phyloP scores from a whole-genome alignment of 2,113 vertebrate species.

The Tychaedon coryphoeus region DNA sequence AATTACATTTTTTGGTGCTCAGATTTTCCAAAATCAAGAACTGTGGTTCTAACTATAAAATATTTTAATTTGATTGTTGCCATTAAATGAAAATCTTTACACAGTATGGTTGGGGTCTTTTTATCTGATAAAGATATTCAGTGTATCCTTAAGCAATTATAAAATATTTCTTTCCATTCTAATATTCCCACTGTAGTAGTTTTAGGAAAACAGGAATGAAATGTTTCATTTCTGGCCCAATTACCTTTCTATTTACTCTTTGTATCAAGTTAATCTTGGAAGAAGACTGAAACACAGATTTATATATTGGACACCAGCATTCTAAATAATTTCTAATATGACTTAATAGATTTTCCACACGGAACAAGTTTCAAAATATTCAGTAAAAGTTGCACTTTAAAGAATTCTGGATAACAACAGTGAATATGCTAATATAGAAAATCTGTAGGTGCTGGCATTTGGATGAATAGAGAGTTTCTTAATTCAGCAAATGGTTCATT shows the following conservation, averaged over 20 bases:
- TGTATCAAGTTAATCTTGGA: background rate
- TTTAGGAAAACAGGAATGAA: background rate
- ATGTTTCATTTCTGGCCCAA: background rate
- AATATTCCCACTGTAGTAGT: background rate
- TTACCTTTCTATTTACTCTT: background rate
- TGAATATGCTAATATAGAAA: conserved; percentile 15
- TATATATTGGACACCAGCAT: background rate
- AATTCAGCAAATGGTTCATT: background rate
- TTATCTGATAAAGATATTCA: background rate
- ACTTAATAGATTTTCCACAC: background rate
- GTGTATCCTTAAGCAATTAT: background rate
- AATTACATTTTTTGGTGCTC: background rate
- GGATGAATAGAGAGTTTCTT: conserved; percentile 19
- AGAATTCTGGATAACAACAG: background rate
- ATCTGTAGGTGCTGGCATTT: conserved; percentile 46
- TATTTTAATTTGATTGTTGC: background rate
- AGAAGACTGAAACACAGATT: background rate
- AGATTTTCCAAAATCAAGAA: background rate
- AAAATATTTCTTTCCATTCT: background rate
- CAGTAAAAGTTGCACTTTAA: background rate
- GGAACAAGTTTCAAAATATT: background rate
- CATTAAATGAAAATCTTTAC: background rate
- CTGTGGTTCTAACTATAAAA: background rate
- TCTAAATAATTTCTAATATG: background rate
- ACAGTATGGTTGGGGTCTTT: background rate